Evolutionary conservation across 2,797 vertebrate genomes (phyloP), one percentile per base, ranked within the genome.

Genomic region (Vireo griseus): DNA sequence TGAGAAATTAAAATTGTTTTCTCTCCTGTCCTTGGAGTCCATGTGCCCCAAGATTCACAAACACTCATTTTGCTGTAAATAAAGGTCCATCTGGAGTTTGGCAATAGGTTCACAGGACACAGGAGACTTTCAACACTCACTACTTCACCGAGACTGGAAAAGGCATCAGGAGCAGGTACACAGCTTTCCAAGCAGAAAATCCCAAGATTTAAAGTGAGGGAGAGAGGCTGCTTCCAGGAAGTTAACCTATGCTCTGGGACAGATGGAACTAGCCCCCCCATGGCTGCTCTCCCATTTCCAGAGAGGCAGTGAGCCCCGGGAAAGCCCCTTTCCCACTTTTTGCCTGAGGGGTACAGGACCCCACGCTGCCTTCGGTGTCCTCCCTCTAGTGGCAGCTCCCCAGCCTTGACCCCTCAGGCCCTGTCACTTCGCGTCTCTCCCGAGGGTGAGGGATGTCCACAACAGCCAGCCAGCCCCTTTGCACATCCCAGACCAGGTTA

Each of bases 261-360:
- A 58, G 52, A 47, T 3, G 0, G 0, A 47, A 26, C 19, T 35
- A 14, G 16, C 8, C 17, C 8, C 10, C 71, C 48, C 35, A 5
- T 0, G 0, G 22, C 40, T 37, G 12, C 13, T 21, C 33, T 63
- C 18, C 68, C 24, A 10, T 6, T 20, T 24, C 33, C 4, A 4
- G 50, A 31, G n/a, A 3, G 1, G 21, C 44, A 19, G 26, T 4
- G 19, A 68, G 40, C 61, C 58, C 26, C 11, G 2, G 50, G 16
- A 63, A 45, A 55, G 16, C 40, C 10, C 40, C 28, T 45, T 65
- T 54, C 16, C 22, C 26, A 5, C 16, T 54, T 40, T 13, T 21
- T 37, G 40, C 16, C 16, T 45, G 40, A 45, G 40, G 33, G 19
- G 28, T 51, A 24, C 4, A 5, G 47, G 22, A 62, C 29, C 24